phyloP scores from a whole-genome alignment of 2,113 vertebrate species.

The Xenopus borealis region DNA sequence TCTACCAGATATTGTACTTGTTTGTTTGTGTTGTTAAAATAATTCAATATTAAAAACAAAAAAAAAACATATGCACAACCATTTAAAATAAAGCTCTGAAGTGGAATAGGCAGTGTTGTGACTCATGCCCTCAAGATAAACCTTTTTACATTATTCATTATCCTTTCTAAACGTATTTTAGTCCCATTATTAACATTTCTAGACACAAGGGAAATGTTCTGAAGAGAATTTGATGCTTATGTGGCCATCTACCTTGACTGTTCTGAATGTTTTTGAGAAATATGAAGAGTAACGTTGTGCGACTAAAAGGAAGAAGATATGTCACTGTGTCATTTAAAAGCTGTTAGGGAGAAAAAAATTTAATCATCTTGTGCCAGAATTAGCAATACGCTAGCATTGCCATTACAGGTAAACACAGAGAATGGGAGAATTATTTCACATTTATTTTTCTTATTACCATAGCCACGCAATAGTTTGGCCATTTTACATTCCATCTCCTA shows the following conservation, averaged over 20 bases:
- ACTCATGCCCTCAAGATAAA: conserved; percentile 2
- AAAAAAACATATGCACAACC: too few relatives aligned
- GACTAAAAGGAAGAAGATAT: conserved; percentile 18
- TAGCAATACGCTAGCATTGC: not conserved
- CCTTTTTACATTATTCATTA: conserved; percentile 21
- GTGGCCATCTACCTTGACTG: conserved; percentile 2
- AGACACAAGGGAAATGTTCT: conserved; percentile 5
- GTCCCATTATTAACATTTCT: conserved; percentile 22
- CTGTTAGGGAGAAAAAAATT: conserved; percentile 6
- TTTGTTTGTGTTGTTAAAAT: too few relatives aligned
- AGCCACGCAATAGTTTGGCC: too few relatives aligned
- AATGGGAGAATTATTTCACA: too few relatives aligned
- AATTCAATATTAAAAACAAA: too few relatives aligned
- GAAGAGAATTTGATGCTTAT: conserved; percentile 16
- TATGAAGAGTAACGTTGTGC: conserved; percentile 15
- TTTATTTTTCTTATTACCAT: too few relatives aligned
- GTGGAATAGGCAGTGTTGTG: not conserved
- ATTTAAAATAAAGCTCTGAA: not conserved
- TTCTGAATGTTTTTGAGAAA: conserved; percentile 28
- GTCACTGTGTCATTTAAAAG: conserved; percentile 22
- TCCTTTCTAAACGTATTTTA: conserved; percentile 7
- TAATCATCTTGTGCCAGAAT: conserved; percentile 1
- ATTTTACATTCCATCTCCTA: too few relatives aligned
- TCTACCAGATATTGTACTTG: too few relatives aligned
- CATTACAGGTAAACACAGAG: too few relatives aligned